Evolutionary conservation across 2,888 invertebrate species (phyloP).

Genomic region (Erebia palarica): DNA sequence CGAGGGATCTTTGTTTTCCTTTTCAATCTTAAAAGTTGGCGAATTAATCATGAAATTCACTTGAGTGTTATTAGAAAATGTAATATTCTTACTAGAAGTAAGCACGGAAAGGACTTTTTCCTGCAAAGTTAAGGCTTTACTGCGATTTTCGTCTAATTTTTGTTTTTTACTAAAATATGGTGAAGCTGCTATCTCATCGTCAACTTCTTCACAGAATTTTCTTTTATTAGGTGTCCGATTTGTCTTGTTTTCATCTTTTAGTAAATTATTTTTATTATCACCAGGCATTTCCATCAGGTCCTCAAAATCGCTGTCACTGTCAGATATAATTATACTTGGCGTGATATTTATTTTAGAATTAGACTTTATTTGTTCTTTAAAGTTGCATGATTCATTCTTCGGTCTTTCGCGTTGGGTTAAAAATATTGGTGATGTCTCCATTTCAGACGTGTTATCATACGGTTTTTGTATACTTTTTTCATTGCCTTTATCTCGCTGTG

Average conservation of each 20-base stretch:
- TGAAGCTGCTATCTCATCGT: slow-evolving; percentile 53
- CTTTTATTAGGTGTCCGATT: slow-evolving; percentile 50
- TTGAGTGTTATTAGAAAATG: slow-evolving; percentile 47
- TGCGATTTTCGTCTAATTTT: slow-evolving; percentile 51
- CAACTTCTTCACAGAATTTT: slow-evolving; percentile 53
- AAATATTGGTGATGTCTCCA: slow-evolving; percentile 14
- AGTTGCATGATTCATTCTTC: slow-evolving; percentile 38
- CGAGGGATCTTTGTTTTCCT: slow-evolving; percentile 56
- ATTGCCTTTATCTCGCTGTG: slow-evolving; percentile 57
- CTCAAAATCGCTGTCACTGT: slow-evolving; percentile 69
- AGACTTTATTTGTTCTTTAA: slow-evolving; percentile 13
- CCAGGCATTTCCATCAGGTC: slow-evolving; percentile 40
- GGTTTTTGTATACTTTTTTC: background rate
- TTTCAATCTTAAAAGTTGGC: slow-evolving; percentile 51
- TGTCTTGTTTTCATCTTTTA: slow-evolving; percentile 28
- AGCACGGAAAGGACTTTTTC: slow-evolving; percentile 64
- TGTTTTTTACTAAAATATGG: slow-evolving; percentile 70
- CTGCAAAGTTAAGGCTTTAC: slow-evolving; percentile 56
- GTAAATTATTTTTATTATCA: slow-evolving; percentile 52
- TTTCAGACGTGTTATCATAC: background rate
- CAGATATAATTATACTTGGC: slow-evolving; percentile 58
- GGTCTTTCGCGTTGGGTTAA: slow-evolving; percentile 46
- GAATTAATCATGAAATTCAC: slow-evolving; percentile 53
- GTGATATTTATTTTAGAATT: slow-evolving; percentile 10
- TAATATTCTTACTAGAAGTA: slow-evolving; percentile 50